These are phyloP conservation scores for Aphelenchoides fujianensis DNA, from an alignment of 1,140 invertebrate species.

Conservation along the genomic window DNA sequence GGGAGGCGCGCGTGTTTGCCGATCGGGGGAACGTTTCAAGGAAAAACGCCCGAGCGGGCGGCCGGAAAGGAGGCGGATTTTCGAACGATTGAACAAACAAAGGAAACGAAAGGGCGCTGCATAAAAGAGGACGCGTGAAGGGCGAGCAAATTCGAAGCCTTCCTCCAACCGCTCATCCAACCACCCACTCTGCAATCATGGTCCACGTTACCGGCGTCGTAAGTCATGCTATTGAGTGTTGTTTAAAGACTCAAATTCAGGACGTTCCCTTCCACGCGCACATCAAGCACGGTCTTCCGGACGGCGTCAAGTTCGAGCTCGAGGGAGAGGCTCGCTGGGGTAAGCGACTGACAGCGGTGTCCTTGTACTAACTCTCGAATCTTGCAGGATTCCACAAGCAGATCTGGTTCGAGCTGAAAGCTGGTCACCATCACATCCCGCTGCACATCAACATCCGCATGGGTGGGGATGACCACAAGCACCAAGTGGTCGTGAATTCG, in stretches of 20 bases:
- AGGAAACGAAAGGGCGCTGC: not conserved
- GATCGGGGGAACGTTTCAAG: not conserved
- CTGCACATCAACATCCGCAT: not conserved
- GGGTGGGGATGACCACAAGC: not conserved
- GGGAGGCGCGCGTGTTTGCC: too few species aligned
- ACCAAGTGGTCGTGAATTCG: not conserved
- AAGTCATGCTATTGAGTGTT: too few species aligned
- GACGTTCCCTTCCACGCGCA: not conserved
- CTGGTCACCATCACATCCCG: not conserved
- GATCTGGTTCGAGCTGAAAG: not conserved
- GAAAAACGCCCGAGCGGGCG: not conserved
- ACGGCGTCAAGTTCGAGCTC: not conserved
- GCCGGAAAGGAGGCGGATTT: not conserved
- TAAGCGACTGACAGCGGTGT: too few species aligned
- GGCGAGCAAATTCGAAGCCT: not conserved
- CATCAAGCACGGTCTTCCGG: not conserved
- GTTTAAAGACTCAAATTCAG: too few species aligned
- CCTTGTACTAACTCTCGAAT: too few species aligned
- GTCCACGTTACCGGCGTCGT: not conserved
- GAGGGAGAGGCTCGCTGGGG: not conserved
- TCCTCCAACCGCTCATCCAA: not conserved
- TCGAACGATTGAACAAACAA: not conserved
- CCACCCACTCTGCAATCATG: not conserved
- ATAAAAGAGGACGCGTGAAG: not conserved
- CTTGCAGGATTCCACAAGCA: not conserved